These are phyloP conservation scores for Drosophila quinaria DNA, from an alignment of 2,888 invertebrate genomes.

Conservation along the genomic window DNA sequence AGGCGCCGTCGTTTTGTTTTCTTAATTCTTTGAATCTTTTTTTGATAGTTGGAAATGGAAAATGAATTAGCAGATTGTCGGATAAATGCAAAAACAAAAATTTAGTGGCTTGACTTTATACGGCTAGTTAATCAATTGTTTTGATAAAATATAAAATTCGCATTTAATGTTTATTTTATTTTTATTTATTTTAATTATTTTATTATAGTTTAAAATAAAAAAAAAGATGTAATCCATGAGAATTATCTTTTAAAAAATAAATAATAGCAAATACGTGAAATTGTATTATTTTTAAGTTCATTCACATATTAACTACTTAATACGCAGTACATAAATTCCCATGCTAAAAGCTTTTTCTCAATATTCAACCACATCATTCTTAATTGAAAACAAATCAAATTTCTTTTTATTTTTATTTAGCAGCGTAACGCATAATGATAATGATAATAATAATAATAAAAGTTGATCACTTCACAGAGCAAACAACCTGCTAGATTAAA, in stretches of 20 bases:
- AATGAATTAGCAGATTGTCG: conserved; percentile 30
- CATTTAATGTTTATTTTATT: too few species aligned
- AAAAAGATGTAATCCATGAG: too few species aligned
- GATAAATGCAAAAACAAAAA: neutral
- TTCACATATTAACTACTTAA: neutral
- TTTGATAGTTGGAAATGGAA: conserved; percentile 23
- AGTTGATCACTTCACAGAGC: conserved; percentile 38
- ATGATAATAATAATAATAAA: conserved; percentile 41
- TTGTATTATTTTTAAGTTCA: too few species aligned
- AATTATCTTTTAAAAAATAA: too few species aligned
- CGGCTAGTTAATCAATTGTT: neutral
- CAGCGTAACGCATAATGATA: conserved; percentile 22
- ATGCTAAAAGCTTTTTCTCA: conserved; percentile 16
- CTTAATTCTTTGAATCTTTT: conserved; percentile 60
- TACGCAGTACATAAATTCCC: neutral
- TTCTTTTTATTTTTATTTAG: conserved; percentile 4
- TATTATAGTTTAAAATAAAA: too few species aligned
- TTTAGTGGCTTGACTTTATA: neutral
- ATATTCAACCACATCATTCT: conserved; percentile 3
- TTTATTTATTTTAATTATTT: too few species aligned
- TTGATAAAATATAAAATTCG: neutral
- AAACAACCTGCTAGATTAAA: conserved; percentile 56
- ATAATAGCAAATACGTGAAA: too few species aligned
- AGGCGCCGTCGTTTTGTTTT: conserved; percentile 57
- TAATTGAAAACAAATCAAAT: conserved; percentile 42